Percentiles rank a stretch among this genome's conserved stretches.
Evolutionary conservation across 2,888 invertebrate genomes (phyloP).

Genomic region (Brenthis hecate): DNA sequence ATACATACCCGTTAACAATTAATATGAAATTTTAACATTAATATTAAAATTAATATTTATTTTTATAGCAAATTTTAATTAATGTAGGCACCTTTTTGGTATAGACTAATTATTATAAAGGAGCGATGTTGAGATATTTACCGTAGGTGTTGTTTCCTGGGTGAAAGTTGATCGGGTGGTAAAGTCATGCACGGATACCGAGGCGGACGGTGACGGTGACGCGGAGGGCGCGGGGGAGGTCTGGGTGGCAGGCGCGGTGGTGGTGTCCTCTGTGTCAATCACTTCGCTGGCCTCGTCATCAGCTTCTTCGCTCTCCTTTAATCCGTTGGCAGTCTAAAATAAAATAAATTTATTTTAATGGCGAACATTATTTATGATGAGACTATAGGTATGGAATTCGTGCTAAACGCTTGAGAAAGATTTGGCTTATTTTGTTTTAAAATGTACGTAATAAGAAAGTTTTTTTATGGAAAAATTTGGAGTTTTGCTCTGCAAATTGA

Average conservation of each 20-base stretch:
- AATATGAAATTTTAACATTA: too few species aligned
- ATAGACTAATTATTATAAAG: background rate
- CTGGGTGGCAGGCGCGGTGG: constrained; percentile 50
- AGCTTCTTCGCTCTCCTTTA: constrained; percentile 70
- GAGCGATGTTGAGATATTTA: constrained; percentile 46
- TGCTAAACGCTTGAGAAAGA: too few species aligned
- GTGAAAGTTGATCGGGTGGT: constrained; percentile 63
- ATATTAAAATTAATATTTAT: too few species aligned
- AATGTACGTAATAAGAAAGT: too few species aligned
- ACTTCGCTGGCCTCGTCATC: constrained; percentile 72
- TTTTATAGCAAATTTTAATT: too few species aligned
- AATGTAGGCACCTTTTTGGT: too few species aligned
- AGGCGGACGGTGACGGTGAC: constrained; percentile 53
- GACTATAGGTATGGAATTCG: background rate
- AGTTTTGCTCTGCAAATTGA: too few species aligned
- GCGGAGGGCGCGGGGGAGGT: constrained; percentile 53
- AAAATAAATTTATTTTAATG: constrained; percentile 21
- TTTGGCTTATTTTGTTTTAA: too few species aligned
- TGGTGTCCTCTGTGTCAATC: constrained; percentile 58
- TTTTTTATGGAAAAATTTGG: too few species aligned
- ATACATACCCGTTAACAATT: too few species aligned
- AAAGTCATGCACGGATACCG: constrained; percentile 59
- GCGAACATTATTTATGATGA: background rate
- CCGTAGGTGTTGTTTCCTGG: constrained; percentile 70
- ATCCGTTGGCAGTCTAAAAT: constrained; percentile 69